Base-by-base conservation (phyloP, 2,888 invertebrate species). In the Erebia epiphron region DNA sequence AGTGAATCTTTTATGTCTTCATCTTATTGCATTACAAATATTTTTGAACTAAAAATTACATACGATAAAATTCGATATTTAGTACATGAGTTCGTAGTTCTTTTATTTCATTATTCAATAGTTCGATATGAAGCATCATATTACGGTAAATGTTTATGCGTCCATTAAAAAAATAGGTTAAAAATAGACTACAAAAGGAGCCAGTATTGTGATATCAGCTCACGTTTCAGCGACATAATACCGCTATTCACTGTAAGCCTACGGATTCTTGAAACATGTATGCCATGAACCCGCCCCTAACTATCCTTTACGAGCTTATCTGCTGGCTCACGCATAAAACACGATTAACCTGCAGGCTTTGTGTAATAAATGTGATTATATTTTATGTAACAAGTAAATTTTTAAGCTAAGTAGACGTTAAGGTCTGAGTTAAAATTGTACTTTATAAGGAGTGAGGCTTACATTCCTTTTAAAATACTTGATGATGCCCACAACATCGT, bases 241-340 rank as follows among this genome's bases (percentile, higher is more conserved):
- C 46, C 43, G 43, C 54, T 43, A 70, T 73, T 65, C 66, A 64
- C 64, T 65, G 58, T 73, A 73, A 73, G 69, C 73, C 68, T 67
- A 61, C 56, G 68, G 71, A 58, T 69, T 71, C 69, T 58, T 67
- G 65, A 50, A 63, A 67, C 71, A 71, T 69, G 58, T 49, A 67
- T 67, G 58, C 67, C 57, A 46, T 58, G 67, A 67, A 57, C 49
- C 66, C 49, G 66, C 67, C 72, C 58, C 67, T 62, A 70, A 67
- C 63, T 57, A 65, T 68, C 68, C 52, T 65, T 68, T 73, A 60
- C 26, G 57, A 66, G 68, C 66, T 70, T 73, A 67, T 65, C 64
- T 68, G 50, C 65, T 43, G 61, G 18, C 68, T 73, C 67, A 65
- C 67, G 67, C 63, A 67, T 63, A 61, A 67, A 57, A 65, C 69